phyloP scores from a whole-genome alignment of 2,888 invertebrate genomes.

The Pristionchus exspectatus region DNA sequence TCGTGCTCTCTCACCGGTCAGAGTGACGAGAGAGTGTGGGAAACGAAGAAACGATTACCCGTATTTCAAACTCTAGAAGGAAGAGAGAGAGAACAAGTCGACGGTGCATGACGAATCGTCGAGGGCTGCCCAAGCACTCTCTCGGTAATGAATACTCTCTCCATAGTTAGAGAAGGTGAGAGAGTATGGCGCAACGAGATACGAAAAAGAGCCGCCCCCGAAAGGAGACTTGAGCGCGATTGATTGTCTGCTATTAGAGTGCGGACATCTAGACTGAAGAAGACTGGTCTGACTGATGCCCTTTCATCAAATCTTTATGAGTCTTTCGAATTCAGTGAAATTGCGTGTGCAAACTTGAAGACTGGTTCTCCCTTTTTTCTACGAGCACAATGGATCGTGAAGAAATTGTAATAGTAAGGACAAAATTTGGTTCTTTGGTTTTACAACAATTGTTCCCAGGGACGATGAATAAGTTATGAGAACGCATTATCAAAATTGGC shows the following conservation, averaged over 20 bases:
- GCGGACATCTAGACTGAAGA: not conserved
- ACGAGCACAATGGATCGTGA: not conserved
- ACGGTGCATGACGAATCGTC: slow-evolving; percentile 36
- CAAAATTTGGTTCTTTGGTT: not conserved
- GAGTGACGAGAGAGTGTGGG: too few species aligned
- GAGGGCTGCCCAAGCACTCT: not conserved
- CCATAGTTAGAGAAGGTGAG: not conserved
- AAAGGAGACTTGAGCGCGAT: not conserved
- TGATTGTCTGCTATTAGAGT: slow-evolving; percentile 24
- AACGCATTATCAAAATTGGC: slow-evolving; percentile 9
- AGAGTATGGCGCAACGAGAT: not conserved
- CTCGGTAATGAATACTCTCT: not conserved
- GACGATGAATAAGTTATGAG: not conserved
- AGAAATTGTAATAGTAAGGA: not conserved
- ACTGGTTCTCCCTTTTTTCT: not conserved
- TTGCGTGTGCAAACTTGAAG: slow-evolving; percentile 1
- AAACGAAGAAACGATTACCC: too few species aligned
- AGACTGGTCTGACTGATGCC: slow-evolving; percentile 1
- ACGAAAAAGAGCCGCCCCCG: not conserved
- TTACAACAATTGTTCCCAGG: not conserved
- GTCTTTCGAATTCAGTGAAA: not conserved
- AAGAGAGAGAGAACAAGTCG: not conserved
- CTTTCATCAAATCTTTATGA: not conserved
- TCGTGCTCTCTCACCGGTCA: too few species aligned
- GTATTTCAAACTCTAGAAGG: too few species aligned